Conservation (phyloP, 2,797 vertebrate genomes). For the Poecilia velifera region DNA sequence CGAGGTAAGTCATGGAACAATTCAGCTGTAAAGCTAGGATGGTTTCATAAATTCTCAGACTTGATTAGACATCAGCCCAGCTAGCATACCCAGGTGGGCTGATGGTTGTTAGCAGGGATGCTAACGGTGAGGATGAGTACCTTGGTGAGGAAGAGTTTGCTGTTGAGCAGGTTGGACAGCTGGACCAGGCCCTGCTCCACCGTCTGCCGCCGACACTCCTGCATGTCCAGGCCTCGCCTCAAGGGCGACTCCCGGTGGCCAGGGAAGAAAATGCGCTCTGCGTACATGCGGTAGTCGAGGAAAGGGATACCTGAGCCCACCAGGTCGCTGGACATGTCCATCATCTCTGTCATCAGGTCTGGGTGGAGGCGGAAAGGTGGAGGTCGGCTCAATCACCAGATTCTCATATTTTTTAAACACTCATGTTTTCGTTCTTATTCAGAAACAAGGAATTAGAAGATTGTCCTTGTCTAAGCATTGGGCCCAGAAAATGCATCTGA, state of each 20-base stretch:
- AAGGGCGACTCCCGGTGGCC: conserved; percentile 93
- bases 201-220: conserved; percentile 91
- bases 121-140: conserved; percentile 62
- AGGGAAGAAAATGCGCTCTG: conserved; percentile 97
- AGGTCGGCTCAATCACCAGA: not conserved
- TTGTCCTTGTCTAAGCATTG: not conserved
- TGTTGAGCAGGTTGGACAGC: conserved; percentile 97
- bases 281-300: conserved; percentile 94
- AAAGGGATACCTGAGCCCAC: conserved; percentile 96
- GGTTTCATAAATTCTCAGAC: too few relatives aligned
- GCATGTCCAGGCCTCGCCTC: conserved; percentile 92
- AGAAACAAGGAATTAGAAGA: not conserved
- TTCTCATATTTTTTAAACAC: not conserved
- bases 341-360: conserved; percentile 99
- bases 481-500: not conserved
- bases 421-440: not conserved
- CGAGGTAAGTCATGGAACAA: too few relatives aligned
- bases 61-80: too few relatives aligned
- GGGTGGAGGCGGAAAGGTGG: conserved; percentile 13
- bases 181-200: conserved; percentile 97
- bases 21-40: too few relatives aligned
- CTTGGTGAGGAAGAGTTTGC: conserved; percentile 99
- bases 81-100: too few relatives aligned
- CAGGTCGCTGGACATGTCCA: conserved; percentile 96
- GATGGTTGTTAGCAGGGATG: too few relatives aligned